Conservation (phyloP, 2,797 vertebrate species). For the Rhinoraja longicauda region DNA sequence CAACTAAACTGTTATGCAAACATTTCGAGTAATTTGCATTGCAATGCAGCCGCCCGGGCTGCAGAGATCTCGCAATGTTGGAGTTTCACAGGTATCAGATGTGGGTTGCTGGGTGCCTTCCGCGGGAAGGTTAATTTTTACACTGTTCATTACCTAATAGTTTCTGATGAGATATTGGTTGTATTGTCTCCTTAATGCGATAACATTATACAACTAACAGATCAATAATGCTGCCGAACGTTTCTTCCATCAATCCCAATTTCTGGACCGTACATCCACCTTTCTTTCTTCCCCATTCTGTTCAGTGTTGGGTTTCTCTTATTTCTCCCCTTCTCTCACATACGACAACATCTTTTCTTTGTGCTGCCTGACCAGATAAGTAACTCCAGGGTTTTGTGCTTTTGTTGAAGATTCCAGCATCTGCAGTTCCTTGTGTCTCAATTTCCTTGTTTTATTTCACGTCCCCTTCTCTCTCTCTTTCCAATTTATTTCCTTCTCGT, state of each 20-base stretch:
- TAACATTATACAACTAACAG: not conserved
- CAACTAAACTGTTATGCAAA: not conserved
- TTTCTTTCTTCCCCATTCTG: not conserved
- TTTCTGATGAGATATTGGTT: not conserved
- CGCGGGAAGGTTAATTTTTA: slow-evolving; percentile 18
- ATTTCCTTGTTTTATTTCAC: not conserved
- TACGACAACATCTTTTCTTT: not conserved
- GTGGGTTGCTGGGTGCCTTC: not conserved
- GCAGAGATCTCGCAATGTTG: not conserved
- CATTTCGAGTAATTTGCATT: not conserved
- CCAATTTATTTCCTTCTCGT: not conserved
- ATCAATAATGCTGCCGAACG: not conserved
- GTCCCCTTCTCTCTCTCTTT: not conserved
- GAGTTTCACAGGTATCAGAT: slow-evolving; percentile 1
- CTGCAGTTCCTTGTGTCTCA: no score
- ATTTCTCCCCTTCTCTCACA: not conserved
- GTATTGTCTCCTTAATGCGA: not conserved
- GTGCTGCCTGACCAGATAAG: not conserved
- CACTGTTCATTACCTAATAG: slow-evolving; percentile 1
- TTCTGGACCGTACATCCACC: no score
- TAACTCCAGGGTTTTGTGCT: no score
- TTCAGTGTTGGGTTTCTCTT: not conserved
- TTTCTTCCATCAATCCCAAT: not conserved
- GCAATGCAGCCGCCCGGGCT: not conserved
- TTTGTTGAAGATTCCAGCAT: no score